Evolutionary conservation across 1,140 invertebrate genomes (phyloP), one percentile per base, ranked within the genome.

Genomic region (Idris sp.): DNA sequence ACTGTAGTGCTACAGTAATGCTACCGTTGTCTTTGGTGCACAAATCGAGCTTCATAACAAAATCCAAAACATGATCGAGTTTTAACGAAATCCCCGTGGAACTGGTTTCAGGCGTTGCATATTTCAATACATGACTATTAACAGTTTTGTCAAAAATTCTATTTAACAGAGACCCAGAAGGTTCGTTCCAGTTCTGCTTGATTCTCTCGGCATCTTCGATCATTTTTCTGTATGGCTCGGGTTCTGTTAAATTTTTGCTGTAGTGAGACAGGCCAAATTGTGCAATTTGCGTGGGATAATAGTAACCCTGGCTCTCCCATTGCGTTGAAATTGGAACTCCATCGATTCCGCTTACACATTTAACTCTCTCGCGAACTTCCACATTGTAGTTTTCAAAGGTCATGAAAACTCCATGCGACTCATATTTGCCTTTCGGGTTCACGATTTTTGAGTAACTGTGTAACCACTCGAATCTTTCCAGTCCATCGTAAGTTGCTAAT

Each of bases 321-420:
- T 99, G 97, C 0, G 93, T 97, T 1, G 96, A 97, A 26, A 99
- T 92, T 0, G 97, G 96, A 5, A 98, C 96, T 54, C 95, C 96
- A 82, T 97, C 94, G 8, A 91, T 92, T 0, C 94, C 97, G 85
- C 94, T 97, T 69, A 99, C 93, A 83, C 96, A 98, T 88, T 98
- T 98, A 0, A 99, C 97, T 38, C 97, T 88, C 77, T 98, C 97
- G 28, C 98, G 89, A 0, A 93, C 93, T 88, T 99, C 97, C 0
- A 99, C 97, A 86, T 98, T 98, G 84, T 98, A 99, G 84, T 97
- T 97, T 81, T 97, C 96, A 89, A 99, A 99, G 69, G 97, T 97
- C 87, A 97, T 95, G 83, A 97, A 99, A 0, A 95, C 92, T 8
- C 96, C 96, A 9, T 90, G 90, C 0, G 96, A 92, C 79, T 96